Percentiles rank a stretch among this genome's conserved stretches.
phyloP scores from a whole-genome alignment of 2,797 vertebrate genomes.

The Crenichthys baileyi region DNA sequence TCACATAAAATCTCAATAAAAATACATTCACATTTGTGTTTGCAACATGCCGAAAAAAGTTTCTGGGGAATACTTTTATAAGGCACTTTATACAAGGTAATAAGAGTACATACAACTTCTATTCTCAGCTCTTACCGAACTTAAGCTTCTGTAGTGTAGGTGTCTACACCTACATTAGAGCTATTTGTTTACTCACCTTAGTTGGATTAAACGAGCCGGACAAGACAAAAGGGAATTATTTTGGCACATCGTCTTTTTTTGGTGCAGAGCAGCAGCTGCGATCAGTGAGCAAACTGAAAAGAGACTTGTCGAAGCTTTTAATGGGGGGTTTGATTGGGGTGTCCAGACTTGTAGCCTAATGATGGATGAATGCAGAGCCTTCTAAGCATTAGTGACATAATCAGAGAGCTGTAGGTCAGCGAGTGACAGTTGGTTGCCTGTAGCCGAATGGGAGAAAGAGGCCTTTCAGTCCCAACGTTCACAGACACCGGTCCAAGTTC shows the following conservation, averaged over 20 bases:
- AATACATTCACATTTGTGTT: neutral
- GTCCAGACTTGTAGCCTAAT: constrained; percentile 65
- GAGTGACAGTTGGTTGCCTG: constrained; percentile 71
- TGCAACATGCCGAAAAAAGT: neutral
- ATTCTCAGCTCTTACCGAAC: neutral
- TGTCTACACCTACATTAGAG: neutral
- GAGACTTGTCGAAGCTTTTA: constrained; percentile 70
- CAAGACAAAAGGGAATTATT: constrained; percentile 18
- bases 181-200: constrained; percentile 9
- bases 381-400: constrained; percentile 78
- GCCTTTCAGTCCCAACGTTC: constrained; percentile 71
- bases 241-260: constrained; percentile 20
- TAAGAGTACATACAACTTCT: neutral
- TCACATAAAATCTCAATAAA: neutral
- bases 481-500: constrained; percentile 68
- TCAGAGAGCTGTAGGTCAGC: constrained; percentile 77
- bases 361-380: constrained; percentile 74
- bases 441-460: constrained; percentile 68
- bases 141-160: neutral
- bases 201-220: constrained; percentile 11
- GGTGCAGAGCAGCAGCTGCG: constrained; percentile 66
- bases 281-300: constrained; percentile 62
- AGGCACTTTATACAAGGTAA: neutral
- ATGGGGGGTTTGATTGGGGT: constrained; percentile 70
- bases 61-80: neutral